These are phyloP conservation scores for Coboldia fuscipes DNA, from an alignment of 1,140 invertebrate genomes.

Conservation along the genomic window DNA sequence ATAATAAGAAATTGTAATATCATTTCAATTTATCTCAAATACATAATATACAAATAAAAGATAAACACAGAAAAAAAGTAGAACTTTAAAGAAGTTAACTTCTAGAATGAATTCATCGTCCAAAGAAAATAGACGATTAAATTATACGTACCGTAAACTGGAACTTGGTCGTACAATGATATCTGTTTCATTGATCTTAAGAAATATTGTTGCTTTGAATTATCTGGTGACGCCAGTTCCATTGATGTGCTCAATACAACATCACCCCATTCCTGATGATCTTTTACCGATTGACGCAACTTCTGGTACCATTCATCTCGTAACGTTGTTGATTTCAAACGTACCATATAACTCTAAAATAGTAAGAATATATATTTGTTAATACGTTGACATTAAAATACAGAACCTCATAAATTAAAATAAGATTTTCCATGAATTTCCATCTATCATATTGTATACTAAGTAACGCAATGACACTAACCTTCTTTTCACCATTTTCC, in stretches of 20 bases:
- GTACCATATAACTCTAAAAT: conserved; percentile 19
- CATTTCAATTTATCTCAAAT: too few relatives aligned
- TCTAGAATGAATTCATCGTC: too few relatives aligned
- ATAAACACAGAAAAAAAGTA: too few relatives aligned
- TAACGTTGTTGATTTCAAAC: conserved; percentile 20
- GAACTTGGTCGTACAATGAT: conserved; percentile 36
- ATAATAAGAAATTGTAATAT: too few relatives aligned
- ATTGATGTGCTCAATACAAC: conserved; percentile 32
- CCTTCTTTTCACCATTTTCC: background rate
- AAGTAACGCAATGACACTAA: background rate
- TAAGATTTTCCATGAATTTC: background rate
- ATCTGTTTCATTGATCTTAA: conserved; percentile 25
- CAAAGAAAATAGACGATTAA: too few relatives aligned
- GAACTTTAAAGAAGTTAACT: too few relatives aligned
- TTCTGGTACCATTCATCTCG: conserved; percentile 25
- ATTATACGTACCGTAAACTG: conserved; percentile 26
- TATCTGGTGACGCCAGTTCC: conserved; percentile 30
- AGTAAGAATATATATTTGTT: conserved; percentile 16
- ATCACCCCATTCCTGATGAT: conserved; percentile 35
- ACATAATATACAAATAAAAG: too few relatives aligned
- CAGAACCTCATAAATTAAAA: conserved; percentile 5
- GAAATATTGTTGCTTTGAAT: conserved; percentile 23
- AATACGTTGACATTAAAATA: conserved; percentile 18
- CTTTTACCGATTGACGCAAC: conserved; percentile 23
- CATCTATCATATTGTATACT: background rate